Percentiles rank a stretch among this genome's conserved stretches.
These are phyloP conservation scores for Caenorhabditis panamensis DNA, from an alignment of 2,888 invertebrate genomes.

Conservation along the genomic window DNA sequence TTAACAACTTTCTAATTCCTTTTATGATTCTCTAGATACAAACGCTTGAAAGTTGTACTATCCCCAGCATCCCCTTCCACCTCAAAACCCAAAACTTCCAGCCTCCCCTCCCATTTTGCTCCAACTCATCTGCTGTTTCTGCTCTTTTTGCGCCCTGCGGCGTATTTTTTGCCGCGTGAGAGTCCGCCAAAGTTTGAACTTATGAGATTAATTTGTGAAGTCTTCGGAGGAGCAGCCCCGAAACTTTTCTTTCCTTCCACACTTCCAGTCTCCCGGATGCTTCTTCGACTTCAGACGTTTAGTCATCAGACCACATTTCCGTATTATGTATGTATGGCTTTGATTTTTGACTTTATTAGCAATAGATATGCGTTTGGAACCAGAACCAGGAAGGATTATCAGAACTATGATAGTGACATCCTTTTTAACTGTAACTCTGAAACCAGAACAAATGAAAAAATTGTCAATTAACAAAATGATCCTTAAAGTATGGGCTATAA, in stretches of 20 bases:
- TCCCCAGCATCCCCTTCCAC: not conserved
- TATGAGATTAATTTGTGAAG: constrained; percentile 47
- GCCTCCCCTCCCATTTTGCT: not conserved
- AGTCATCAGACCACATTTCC: constrained; percentile 1
- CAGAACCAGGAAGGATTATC: no score
- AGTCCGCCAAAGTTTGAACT: constrained; percentile 26
- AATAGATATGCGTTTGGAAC: no score
- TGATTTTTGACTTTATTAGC: not conserved
- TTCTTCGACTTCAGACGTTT: not conserved
- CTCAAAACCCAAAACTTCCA: not conserved
- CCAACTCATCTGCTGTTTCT: not conserved
- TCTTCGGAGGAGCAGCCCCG: not conserved
- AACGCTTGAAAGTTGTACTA: no score
- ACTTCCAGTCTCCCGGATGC: not conserved
- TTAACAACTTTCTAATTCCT: no score
- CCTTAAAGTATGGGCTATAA: no score
- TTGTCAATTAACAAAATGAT: no score
- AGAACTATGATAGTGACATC: no score
- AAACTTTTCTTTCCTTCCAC: not conserved
- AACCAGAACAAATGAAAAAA: no score
- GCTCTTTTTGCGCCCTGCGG: not conserved
- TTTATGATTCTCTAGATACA: no score
- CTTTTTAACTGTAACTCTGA: no score
- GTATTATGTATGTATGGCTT: not conserved
- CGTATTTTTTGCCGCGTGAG: constrained; percentile 2